Conservation (phyloP, 2,888 invertebrate species). For the Polyploca ridens region DNA sequence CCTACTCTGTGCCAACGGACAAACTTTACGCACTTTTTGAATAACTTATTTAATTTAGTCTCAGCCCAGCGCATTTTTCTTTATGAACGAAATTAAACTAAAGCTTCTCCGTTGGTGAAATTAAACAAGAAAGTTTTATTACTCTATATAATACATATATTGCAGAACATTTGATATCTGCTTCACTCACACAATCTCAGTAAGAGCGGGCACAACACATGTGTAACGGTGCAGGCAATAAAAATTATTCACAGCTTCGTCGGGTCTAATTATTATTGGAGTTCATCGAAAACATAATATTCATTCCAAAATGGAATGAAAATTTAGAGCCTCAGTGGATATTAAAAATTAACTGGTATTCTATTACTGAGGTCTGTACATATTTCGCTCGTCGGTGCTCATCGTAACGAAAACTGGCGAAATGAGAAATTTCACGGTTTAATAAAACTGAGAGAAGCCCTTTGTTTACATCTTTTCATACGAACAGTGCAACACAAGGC, state of each 20-base stretch:
- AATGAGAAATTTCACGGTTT: conserved; percentile 55
- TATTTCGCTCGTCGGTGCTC: conserved; percentile 20
- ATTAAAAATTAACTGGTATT: conserved; percentile 21
- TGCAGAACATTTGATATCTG: too few relatives aligned
- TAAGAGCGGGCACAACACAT: background rate
- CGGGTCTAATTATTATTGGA: background rate
- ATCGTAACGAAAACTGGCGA: conserved; percentile 32
- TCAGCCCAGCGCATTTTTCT: background rate
- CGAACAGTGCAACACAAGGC: conserved; percentile 11
- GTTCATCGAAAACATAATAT: background rate
- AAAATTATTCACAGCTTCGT: background rate
- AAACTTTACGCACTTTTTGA: background rate
- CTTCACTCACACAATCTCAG: too few relatives aligned
- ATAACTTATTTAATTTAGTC: background rate
- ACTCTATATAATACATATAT: too few relatives aligned
- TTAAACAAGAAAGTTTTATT: too few relatives aligned
- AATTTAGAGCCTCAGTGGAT: conserved; percentile 11
- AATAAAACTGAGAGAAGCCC: conserved; percentile 30
- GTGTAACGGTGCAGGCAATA: background rate
- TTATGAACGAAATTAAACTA: background rate
- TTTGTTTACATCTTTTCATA: conserved; percentile 24
- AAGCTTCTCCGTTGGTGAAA: background rate
- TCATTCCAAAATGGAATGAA: background rate
- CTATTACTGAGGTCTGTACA: conserved; percentile 15
- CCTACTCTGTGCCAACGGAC: background rate